These are phyloP conservation scores for Gobio occitaniae DNA, from an alignment of 2,797 vertebrate species.

Conservation along the genomic window DNA sequence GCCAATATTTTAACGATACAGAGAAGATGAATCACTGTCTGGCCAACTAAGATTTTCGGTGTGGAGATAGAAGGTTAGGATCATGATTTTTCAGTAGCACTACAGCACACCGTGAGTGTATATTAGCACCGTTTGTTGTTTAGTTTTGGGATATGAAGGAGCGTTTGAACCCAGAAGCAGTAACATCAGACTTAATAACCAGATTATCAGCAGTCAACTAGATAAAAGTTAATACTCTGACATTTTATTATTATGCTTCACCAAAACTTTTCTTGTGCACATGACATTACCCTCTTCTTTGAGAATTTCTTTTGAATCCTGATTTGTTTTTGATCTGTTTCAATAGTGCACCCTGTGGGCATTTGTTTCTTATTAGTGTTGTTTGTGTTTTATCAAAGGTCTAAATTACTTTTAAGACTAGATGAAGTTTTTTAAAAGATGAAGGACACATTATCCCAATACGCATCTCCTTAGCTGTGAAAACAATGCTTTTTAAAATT, in stretches of 20 bases:
- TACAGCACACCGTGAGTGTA: neutral
- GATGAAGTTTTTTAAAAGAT: slow-evolving; percentile 26
- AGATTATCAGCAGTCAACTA: neutral
- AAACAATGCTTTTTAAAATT: slow-evolving; percentile 28
- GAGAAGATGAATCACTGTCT: neutral
- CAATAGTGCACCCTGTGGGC: neutral
- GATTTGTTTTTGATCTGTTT: neutral
- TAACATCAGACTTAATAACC: neutral
- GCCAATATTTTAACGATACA: neutral
- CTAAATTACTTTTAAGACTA: slow-evolving; percentile 26
- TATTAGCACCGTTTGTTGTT: neutral
- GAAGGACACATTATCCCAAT: slow-evolving; percentile 8
- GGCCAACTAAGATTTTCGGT: neutral
- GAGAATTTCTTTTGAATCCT: neutral
- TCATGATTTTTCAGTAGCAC: neutral
- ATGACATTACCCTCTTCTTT: neutral
- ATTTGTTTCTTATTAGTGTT: slow-evolving; percentile 23
- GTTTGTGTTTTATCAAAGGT: slow-evolving; percentile 50
- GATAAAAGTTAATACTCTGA: slow-evolving; percentile 4
- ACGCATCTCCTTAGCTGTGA: neutral
- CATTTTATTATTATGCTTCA: slow-evolving; percentile 9
- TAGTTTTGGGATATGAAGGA: neutral
- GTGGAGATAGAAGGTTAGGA: neutral
- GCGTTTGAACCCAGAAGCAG: neutral
- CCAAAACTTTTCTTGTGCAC: slow-evolving; percentile 29